Base-by-base conservation (phyloP, 2,113 vertebrate genomes). In the Microtus ochrogaster region DNA sequence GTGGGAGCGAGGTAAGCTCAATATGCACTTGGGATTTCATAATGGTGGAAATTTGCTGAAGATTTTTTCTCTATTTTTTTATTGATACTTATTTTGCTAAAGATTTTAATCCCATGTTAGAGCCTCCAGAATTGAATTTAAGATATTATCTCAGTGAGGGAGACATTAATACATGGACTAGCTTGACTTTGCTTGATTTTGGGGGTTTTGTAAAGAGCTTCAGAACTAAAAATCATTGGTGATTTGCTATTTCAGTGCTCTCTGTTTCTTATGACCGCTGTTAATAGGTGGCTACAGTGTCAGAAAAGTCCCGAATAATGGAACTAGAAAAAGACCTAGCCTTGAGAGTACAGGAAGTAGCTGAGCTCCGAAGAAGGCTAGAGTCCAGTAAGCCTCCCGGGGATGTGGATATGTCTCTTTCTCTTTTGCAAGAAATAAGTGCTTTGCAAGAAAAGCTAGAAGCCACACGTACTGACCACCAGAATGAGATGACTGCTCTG, bases 301-400 rank as follows among this genome's bases (percentile, higher is more conserved):
- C 99, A 0, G 99, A 99, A 96, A 99, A 99, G 96, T 99, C 99
- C 66, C 99, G 99, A 58, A 99, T 99, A 94, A 99, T 99, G 99
- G 99, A 99, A 93, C 98, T 99, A 89, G 99, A 99, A 96, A 99
- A 98, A 97, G 99, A 99, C 92, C 99, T 99, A 72, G 97, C 98
- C 0, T 95, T 99, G 97, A 98, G 99, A 94, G 98, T 96, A 52
- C 99, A 99, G 97, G 99, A 99, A 89, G 99, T 99, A 41, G 94
- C 99, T 14, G 99, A 99, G 94, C 98, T 99, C 61, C 99, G 98
- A 58, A 98, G 99, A 83, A 99, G 99, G 92, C 94, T 99, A 39
- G 99, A 99, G 86, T 98, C 98, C 94, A 99, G 96, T 79, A 99
- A 98, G 52, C 99, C 98, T 47, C 79, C 98, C 0, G 99, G 98